These are phyloP conservation scores for Loripinus fragilis DNA, from an alignment of 2,888 invertebrate species.

Conservation along the genomic window DNA sequence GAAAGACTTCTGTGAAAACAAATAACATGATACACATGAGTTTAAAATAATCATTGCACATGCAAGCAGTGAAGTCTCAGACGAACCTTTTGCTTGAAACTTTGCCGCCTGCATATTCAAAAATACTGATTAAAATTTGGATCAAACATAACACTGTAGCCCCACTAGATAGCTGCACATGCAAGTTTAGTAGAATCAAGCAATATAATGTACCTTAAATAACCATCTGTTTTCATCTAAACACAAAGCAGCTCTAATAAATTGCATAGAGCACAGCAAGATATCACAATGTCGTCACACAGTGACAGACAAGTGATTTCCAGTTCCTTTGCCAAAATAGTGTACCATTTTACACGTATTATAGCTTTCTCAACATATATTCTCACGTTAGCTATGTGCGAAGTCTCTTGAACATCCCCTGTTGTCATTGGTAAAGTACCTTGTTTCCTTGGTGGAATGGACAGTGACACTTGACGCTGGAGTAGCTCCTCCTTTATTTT, in stretches of 20 bases:
- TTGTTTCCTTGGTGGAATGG: constrained; percentile 3
- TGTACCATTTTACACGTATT: constrained; percentile 38
- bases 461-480: background rate
- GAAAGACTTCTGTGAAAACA: background rate
- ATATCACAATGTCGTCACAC: constrained; percentile 40
- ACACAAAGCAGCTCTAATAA: constrained; percentile 34
- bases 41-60: too few species aligned
- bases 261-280: constrained; percentile 45
- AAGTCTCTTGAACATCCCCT: constrained; percentile 25
- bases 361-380: constrained; percentile 51
- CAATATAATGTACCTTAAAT: too few species aligned
- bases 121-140: too few species aligned
- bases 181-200: too few species aligned
- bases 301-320: constrained; percentile 30
- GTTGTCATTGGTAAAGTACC: constrained; percentile 24
- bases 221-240: too few species aligned
- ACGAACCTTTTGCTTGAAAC: too few species aligned
- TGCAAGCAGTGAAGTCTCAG: too few species aligned
- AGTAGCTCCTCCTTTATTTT: too few species aligned
- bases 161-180: too few species aligned
- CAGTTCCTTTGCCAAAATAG: constrained; percentile 35
- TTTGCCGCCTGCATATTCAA: too few species aligned
- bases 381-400: constrained; percentile 37
- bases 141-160: too few species aligned
- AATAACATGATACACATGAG: too few species aligned